These are phyloP conservation scores for Cremastobaeus sp. DNA, from an alignment of 2,888 invertebrate species.

Conservation along the genomic window DNA sequence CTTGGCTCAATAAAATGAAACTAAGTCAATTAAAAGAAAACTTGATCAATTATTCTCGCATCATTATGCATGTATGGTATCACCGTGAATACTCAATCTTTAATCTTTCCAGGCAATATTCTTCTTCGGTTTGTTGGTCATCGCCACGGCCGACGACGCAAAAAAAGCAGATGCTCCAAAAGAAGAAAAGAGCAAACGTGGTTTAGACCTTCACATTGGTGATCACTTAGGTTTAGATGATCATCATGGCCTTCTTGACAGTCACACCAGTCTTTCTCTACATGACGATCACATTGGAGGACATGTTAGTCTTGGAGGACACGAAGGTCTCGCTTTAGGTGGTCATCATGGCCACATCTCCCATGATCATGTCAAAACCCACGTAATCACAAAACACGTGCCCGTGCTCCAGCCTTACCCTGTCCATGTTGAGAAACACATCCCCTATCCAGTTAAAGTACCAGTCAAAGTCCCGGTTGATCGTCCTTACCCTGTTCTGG, in stretches of 20 bases:
- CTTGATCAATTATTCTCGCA: no score
- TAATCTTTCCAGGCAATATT: constrained; percentile 65
- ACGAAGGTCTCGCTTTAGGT: constrained; percentile 38
- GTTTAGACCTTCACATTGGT: constrained; percentile 65
- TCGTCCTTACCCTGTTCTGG: constrained; percentile 70
- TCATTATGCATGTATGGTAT: no score
- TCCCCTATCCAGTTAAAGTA: constrained; percentile 54
- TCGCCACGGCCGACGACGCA: constrained; percentile 67
- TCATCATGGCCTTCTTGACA: constrained; percentile 5
- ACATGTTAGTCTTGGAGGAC: constrained; percentile 44
- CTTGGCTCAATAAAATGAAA: no score
- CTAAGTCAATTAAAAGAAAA: no score
- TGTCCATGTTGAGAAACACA: constrained; percentile 52
- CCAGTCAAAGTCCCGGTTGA: constrained; percentile 62
- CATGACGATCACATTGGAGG: constrained; percentile 22
- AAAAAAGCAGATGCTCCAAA: constrained; percentile 59
- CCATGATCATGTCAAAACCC: constrained; percentile 69
- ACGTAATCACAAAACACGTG: constrained; percentile 73
- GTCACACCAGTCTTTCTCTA: constrained; percentile 2
- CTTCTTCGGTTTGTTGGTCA: constrained; percentile 68
- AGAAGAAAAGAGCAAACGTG: constrained; percentile 70
- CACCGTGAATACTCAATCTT: no score
- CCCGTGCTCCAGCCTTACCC: constrained; percentile 53
- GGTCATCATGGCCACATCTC: constrained; percentile 63
- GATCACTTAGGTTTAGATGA: not conserved